Conservation (phyloP, 2,113 vertebrate genomes). For the Nibea coibor region DNA sequence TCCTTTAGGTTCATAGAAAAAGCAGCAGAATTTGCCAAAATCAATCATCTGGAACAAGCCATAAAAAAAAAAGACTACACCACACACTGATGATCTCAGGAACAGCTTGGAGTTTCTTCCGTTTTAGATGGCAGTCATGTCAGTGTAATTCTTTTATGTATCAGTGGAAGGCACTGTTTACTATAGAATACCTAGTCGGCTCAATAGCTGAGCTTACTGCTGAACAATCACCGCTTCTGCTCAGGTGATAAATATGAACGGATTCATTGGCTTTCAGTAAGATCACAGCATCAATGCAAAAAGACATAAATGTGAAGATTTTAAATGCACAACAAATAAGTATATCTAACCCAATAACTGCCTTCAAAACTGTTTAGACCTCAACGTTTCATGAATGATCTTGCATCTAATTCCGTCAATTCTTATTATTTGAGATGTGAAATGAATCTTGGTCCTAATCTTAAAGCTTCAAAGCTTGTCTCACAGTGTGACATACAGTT, state of each 20-base stretch:
- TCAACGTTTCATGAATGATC: neutral
- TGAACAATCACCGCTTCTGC: constrained; percentile 28
- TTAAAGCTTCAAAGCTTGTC: constrained; percentile 2
- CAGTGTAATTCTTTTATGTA: constrained; percentile 71
- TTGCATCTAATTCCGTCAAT: neutral
- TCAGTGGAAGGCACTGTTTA: constrained; percentile 82
- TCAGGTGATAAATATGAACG: constrained; percentile 27
- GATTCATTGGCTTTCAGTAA: constrained; percentile 13
- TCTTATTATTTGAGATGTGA: constrained; percentile 4
- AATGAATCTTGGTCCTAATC: neutral
- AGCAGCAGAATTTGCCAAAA: neutral
- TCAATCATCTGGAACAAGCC: neutral
- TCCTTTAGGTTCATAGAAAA: neutral
- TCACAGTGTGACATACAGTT: neutral
- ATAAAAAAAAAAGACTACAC: neutral
- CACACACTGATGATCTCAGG: neutral
- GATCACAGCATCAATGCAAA: constrained; percentile 6
- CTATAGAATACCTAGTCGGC: constrained; percentile 70
- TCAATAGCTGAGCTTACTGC: constrained; percentile 26
- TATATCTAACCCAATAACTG: neutral
- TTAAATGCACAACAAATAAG: neutral
- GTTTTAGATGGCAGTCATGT: constrained; percentile 22
- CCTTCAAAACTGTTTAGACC: neutral
- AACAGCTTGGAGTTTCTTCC: neutral
- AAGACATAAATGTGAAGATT: constrained; percentile 2